Evolutionary conservation across 1,140 invertebrate genomes (phyloP), one percentile per base, ranked within the genome.

Genomic region (Alviniconcha marisindica): DNA sequence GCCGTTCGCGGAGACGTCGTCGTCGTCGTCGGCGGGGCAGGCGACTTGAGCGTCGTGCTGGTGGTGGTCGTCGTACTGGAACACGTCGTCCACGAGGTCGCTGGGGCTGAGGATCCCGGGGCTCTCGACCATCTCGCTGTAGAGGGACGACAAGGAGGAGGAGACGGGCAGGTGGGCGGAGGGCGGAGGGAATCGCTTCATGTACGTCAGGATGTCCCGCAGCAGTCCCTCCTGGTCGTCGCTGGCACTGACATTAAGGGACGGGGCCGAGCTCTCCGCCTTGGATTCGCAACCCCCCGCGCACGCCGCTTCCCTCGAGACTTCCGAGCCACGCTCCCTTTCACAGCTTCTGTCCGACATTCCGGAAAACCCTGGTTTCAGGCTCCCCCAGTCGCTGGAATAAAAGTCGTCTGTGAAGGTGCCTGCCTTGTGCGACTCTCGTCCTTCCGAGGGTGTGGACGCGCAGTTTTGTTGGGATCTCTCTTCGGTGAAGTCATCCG

Each of bases 111-210:
- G 56, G 56, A n/a, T n/a, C 5, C 31, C 44, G 44, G n/a, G 56
- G 56, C 7, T n/a, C 5, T 28, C 44, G 44, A 48, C 18, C 44
- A 48, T 48, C 44, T 48, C 44, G 44, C 18, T 18, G 44, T 48
- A 48, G 7, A 48, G 18, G 44, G 44, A 48, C 7, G 44, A 18
- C 44, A 10, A 10, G 44, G 44, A 48, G 24, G 38, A 40, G n/a
- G 38, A 44, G 1, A 18, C 24, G 4, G 1, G 12, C n/a, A n/a
- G n/a, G n/a, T n/a, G n/a, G 36, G 73, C 12, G 10, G 21, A 0
- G 0, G 73, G 73, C 1, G 73, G 73, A 14, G 73, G 73, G 42
- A 76, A 76, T 4, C 73, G 12, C 31, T 76, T 40, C 40, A 76
- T 38, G 40, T 76, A 44, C 4, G 73, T 28, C 2, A 76, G 24